Evolutionary conservation across 2,797 vertebrate genomes (phyloP).

Genomic region (Astyanax mexicanus): DNA sequence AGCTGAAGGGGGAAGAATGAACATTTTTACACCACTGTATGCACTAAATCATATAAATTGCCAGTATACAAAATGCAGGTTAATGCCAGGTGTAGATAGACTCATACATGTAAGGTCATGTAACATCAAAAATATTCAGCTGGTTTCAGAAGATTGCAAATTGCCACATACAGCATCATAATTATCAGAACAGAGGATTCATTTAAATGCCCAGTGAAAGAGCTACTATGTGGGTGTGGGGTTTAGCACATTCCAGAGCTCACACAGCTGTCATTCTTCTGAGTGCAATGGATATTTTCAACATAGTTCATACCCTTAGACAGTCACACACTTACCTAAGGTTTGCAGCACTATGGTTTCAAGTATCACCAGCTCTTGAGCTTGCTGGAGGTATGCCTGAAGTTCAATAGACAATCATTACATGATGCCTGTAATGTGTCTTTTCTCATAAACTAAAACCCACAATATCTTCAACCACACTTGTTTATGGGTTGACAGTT

Average conservation of each 20-base stretch:
- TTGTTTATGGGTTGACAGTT: conserved; percentile 7
- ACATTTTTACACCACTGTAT: too few species aligned
- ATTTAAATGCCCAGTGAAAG: neutral
- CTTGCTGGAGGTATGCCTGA: conserved; percentile 99
- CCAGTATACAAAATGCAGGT: too few species aligned
- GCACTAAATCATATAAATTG: too few species aligned
- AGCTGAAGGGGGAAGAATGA: too few species aligned
- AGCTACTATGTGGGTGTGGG: conserved; percentile 10
- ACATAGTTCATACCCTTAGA: conserved; percentile 48
- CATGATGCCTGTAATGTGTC: conserved; percentile 84
- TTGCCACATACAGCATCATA: neutral
- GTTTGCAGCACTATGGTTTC: conserved; percentile 99
- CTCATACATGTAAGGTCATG: neutral
- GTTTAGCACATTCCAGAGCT: conserved; percentile 28
- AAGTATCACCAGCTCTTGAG: conserved; percentile 99
- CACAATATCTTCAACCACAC: conserved; percentile 32
- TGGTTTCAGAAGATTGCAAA: neutral
- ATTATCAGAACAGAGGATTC: neutral
- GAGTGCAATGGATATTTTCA: conserved; percentile 16
- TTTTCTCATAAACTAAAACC: conserved; percentile 61
- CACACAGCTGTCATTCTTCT: conserved; percentile 17
- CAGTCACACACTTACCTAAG: conserved; percentile 88
- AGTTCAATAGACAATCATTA: conserved; percentile 87
- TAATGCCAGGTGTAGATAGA: too few species aligned
- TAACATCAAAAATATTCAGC: neutral